Percentiles rank a stretch among this genome's conserved stretches.
Evolutionary conservation across 2,797 vertebrate species (phyloP).

Genomic region (Falco berigora): DNA sequence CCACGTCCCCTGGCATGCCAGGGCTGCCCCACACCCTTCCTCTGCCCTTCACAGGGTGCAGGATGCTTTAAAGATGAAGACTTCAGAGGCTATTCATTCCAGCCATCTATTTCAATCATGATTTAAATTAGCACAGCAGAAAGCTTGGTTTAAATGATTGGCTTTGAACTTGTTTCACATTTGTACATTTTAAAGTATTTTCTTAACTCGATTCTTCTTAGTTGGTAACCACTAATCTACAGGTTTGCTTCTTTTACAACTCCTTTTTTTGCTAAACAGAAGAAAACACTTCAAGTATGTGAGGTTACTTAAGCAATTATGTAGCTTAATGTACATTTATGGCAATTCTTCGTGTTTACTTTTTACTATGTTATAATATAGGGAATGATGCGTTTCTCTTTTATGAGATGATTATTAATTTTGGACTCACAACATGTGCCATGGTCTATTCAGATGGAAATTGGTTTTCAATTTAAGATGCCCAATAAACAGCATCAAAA

Average conservation of each 20-base stretch:
- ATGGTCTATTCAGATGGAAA: not conserved
- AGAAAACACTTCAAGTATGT: not conserved
- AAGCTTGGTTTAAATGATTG: not conserved
- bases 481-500: not conserved
- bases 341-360: not conserved
- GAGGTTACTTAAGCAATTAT: not conserved
- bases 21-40: not conserved
- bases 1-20: accelerated
- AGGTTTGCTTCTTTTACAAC: not conserved
- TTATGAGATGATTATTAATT: constrained; percentile 25
- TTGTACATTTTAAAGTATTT: not conserved
- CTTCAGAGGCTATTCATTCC: accelerated
- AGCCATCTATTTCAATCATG: not conserved
- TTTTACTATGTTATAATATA: not conserved
- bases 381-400: not conserved
- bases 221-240: not conserved
- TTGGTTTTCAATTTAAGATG: not conserved
- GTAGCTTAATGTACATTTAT: not conserved
- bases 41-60: not conserved
- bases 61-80: not conserved
- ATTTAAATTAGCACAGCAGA: not conserved
- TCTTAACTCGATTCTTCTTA: not conserved
- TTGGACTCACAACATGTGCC: not conserved
- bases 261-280: not conserved
- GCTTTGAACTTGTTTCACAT: not conserved